phyloP scores from a whole-genome alignment of 2,888 invertebrate species.

The Isoperla grammatica region DNA sequence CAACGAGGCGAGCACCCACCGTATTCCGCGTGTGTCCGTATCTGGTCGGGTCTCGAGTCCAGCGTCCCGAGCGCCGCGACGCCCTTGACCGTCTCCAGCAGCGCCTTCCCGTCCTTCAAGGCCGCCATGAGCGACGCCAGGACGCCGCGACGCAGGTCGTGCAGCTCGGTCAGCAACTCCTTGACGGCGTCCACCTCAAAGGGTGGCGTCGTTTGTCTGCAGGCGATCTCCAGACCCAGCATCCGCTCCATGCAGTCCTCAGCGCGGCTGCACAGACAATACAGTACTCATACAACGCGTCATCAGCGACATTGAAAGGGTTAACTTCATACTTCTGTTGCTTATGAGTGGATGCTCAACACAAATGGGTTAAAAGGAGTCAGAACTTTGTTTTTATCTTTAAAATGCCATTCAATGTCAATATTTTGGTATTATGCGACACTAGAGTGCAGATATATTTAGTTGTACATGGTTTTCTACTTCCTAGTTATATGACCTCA shows the following conservation, averaged over 20 bases:
- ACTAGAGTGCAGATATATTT: too few relatives aligned
- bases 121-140: slow-evolving; percentile 74
- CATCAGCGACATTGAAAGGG: too few relatives aligned
- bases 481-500: too few relatives aligned
- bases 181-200: slow-evolving; percentile 67
- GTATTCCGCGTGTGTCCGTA: slow-evolving; percentile 49
- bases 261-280: slow-evolving; percentile 49
- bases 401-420: too few relatives aligned
- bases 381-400: too few relatives aligned
- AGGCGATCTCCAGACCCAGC: slow-evolving; percentile 61
- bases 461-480: too few relatives aligned
- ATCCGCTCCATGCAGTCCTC: slow-evolving; percentile 63
- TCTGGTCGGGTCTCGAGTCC: slow-evolving; percentile 64
- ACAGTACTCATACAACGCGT: too few relatives aligned
- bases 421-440: too few relatives aligned
- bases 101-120: slow-evolving; percentile 68
- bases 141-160: slow-evolving; percentile 64
- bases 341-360: too few relatives aligned
- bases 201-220: slow-evolving; percentile 60
- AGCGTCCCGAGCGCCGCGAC: slow-evolving; percentile 67
- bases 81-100: slow-evolving; percentile 68
- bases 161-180: slow-evolving; percentile 61
- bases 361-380: too few relatives aligned
- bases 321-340: too few relatives aligned
- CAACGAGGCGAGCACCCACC: too few relatives aligned